Evolutionary conservation across 1,140 invertebrate species (phyloP).

Genomic region (Heterodera carotae): DNA sequence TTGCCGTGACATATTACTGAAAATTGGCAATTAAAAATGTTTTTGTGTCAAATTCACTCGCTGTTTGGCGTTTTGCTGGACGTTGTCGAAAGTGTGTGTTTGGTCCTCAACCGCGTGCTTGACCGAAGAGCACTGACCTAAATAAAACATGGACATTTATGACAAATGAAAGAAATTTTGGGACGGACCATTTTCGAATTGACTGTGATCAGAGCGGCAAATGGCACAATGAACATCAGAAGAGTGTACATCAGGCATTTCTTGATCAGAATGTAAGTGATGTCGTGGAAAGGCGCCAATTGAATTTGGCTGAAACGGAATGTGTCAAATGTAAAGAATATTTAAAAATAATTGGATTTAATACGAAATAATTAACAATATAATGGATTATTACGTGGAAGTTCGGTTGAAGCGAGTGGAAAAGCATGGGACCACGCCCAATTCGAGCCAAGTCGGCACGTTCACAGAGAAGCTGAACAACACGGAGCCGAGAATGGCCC

Average conservation of each 20-base stretch:
- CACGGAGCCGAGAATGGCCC: constrained; percentile 57
- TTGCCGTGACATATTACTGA: constrained; percentile 42
- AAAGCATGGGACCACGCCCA: constrained; percentile 53
- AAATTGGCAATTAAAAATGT: neutral
- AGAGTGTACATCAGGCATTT: constrained; percentile 60
- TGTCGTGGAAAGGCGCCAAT: constrained; percentile 50
- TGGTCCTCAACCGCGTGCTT: constrained; percentile 51
- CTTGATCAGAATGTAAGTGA: constrained; percentile 56
- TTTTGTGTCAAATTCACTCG: constrained; percentile 38
- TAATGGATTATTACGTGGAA: constrained; percentile 36
- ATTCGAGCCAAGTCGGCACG: constrained; percentile 60
- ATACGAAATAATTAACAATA: too few relatives aligned
- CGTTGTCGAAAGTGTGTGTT: constrained; percentile 63
- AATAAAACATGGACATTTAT: neutral
- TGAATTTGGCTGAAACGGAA: constrained; percentile 50
- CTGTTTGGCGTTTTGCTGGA: constrained; percentile 47
- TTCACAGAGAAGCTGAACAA: constrained; percentile 58
- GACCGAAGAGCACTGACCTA: constrained; percentile 49
- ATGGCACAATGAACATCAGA: constrained; percentile 64
- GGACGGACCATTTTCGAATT: constrained; percentile 60
- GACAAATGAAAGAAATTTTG: neutral
- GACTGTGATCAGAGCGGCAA: constrained; percentile 54
- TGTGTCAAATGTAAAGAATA: neutral
- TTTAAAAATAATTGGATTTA: neutral
- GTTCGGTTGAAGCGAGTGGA: constrained; percentile 50